Percentiles rank a stretch among this genome's conserved stretches.
Conservation (phyloP, 2,888 invertebrate genomes). For the Pristionchus exspectatus region DNA sequence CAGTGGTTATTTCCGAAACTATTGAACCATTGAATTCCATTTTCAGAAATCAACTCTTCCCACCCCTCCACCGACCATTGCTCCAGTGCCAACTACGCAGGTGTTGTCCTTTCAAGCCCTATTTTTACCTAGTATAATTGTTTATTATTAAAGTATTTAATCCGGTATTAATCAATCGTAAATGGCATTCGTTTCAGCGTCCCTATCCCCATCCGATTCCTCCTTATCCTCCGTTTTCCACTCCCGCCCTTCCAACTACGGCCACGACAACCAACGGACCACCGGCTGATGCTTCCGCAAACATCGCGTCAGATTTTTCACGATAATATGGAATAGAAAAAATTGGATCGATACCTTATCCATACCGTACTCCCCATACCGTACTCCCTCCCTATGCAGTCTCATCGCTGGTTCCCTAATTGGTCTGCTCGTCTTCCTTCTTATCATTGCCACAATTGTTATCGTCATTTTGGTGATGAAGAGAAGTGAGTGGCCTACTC, state of each 20-base stretch:
- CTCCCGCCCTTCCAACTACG: neutral
- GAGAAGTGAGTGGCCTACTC: neutral
- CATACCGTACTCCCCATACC: neutral
- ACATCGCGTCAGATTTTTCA: no score
- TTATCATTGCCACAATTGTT: neutral
- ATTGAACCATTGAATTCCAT: neutral
- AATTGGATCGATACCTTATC: no score
- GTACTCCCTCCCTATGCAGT: neutral
- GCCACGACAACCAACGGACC: neutral
- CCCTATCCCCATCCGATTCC: neutral
- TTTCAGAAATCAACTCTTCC: neutral
- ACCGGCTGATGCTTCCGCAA: no score
- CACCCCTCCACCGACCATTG: neutral
- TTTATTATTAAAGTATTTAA: neutral
- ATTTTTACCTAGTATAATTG: neutral
- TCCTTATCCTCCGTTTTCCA: neutral
- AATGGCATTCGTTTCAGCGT: no score
- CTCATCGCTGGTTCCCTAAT: neutral
- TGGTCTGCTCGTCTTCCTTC: conserved; percentile 14
- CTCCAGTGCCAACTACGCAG: neutral
- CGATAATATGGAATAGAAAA: no score
- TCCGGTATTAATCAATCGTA: neutral
- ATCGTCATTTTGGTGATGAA: neutral
- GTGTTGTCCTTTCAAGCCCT: neutral
- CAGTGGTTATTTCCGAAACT: no score